Conservation (phyloP, 2,888 invertebrate species). For the Itoplectis maculator region DNA sequence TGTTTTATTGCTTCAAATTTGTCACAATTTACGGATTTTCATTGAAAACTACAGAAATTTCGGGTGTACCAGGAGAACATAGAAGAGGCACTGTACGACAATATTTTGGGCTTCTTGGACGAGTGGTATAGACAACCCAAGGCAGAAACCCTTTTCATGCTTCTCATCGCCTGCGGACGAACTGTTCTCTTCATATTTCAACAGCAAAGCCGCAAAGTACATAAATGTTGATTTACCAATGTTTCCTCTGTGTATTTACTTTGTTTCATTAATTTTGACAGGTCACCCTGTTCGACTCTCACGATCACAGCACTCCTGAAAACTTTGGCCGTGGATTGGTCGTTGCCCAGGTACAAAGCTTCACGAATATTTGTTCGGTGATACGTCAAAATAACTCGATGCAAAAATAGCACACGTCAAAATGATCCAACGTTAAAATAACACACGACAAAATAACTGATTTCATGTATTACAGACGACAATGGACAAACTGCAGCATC, state of each 20-base stretch:
- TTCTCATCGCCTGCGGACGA: constrained; percentile 85
- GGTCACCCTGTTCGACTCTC: constrained; percentile 86
- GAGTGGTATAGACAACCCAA: constrained; percentile 84
- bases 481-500: constrained; percentile 80
- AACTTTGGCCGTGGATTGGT: constrained; percentile 85
- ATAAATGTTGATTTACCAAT: constrained; percentile 1
- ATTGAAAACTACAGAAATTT: constrained; percentile 82
- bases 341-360: constrained; percentile 83
- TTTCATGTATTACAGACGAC: constrained; percentile 68
- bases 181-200: constrained; percentile 86
- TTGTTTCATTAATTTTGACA: constrained; percentile 71
- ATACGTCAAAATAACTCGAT: too few relatives aligned
- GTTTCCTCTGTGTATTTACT: background rate
- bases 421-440: too few relatives aligned
- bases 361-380: background rate
- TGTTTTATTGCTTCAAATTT: background rate
- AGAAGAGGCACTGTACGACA: constrained; percentile 82
- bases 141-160: constrained; percentile 84
- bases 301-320: constrained; percentile 80
- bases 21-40: constrained; percentile 11
- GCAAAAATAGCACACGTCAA: too few relatives aligned
- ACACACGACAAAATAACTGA: too few relatives aligned
- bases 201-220: constrained; percentile 81
- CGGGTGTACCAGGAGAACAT: constrained; percentile 84
- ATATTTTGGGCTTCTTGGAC: constrained; percentile 83